Percentiles rank a stretch among this genome's conserved stretches.
phyloP scores from a whole-genome alignment of 2,797 vertebrate species.

The Alcedo atthis region DNA sequence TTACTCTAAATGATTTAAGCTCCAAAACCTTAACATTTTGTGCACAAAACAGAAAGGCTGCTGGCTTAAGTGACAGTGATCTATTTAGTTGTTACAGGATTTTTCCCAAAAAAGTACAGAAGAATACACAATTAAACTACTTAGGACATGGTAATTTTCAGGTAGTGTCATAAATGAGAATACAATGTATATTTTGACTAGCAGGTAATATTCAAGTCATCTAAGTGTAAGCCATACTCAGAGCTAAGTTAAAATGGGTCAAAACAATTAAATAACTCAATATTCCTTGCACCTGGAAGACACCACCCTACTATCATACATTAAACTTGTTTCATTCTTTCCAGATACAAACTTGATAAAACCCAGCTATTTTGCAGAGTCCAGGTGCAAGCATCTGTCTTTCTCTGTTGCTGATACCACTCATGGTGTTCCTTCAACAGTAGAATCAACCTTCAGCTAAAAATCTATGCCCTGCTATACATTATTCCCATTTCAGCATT shows the following conservation, averaged over 20 bases:
- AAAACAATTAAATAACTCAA: neutral
- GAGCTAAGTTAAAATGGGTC: neutral
- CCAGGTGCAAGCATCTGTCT: neutral
- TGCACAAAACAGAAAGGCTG: neutral
- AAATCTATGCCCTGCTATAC: neutral
- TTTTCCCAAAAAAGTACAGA: neutral
- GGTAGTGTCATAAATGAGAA: neutral
- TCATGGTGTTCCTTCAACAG: neutral
- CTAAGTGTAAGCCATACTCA: neutral
- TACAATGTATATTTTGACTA: neutral
- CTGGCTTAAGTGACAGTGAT: constrained; percentile 7
- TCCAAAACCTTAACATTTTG: constrained; percentile 15
- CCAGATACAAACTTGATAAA: neutral
- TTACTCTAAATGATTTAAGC: constrained; percentile 32
- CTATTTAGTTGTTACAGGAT: constrained; percentile 12
- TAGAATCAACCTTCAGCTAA: neutral
- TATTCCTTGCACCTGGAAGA: neutral
- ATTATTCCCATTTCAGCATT: constrained; percentile 6
- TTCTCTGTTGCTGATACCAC: neutral
- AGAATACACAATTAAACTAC: neutral
- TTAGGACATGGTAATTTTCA: neutral
- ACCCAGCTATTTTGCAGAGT: neutral
- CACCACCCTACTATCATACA: neutral
- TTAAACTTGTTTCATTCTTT: neutral
- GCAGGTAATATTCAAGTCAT: neutral